phyloP scores from a whole-genome alignment of 2,113 vertebrate genomes.

The Tringa solitaria region DNA sequence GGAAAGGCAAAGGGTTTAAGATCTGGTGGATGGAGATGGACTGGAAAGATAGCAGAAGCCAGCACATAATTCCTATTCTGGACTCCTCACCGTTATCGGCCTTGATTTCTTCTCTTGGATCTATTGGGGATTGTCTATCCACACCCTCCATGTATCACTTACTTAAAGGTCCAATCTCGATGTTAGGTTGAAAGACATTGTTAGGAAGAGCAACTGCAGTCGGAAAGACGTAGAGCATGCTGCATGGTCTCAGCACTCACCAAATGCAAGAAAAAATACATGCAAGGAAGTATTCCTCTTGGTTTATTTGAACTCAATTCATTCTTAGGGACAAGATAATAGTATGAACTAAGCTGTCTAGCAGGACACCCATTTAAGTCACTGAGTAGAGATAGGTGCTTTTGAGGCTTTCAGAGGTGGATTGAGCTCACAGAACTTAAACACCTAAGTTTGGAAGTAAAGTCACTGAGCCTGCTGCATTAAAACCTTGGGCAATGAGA shows the following conservation, averaged over 20 bases:
- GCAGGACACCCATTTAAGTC: background rate
- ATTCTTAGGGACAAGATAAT: background rate
- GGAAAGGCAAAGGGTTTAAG: background rate
- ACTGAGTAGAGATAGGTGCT: background rate
- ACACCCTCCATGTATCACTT: background rate
- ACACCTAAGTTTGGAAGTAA: background rate
- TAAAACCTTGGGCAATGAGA: background rate
- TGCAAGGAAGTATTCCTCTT: background rate
- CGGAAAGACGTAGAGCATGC: background rate
- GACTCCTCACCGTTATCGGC: background rate
- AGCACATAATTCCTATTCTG: background rate
- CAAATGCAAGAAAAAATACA: background rate
- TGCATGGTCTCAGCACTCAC: background rate
- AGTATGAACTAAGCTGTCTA: background rate
- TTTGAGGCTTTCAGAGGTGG: background rate
- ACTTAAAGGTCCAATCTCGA: background rate
- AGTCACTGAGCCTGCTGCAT: background rate
- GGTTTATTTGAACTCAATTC: background rate
- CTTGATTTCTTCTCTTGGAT: background rate
- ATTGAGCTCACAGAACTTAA: background rate
- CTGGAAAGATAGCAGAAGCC: background rate
- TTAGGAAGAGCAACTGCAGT: background rate
- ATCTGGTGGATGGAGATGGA: background rate
- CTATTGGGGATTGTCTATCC: background rate
- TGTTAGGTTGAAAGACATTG: background rate